phyloP scores from a whole-genome alignment of 2,113 vertebrate genomes.

The Brienomyrus longianalis region DNA sequence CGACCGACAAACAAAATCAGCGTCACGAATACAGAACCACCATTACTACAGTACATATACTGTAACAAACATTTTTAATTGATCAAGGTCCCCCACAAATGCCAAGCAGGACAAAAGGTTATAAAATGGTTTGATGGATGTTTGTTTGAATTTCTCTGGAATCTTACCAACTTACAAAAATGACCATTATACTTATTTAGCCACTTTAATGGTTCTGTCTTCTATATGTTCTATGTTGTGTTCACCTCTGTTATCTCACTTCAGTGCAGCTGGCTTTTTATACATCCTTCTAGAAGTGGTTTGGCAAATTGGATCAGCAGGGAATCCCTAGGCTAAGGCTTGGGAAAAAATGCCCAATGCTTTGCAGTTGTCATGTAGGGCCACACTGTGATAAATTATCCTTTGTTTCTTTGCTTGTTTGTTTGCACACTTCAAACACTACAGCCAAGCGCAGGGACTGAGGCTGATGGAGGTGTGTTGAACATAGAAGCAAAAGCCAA shows the following conservation, averaged over 20 bases:
- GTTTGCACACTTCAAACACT: background rate
- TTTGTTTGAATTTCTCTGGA: background rate
- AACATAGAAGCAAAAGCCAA: background rate
- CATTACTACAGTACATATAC: background rate
- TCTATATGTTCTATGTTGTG: background rate
- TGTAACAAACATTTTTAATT: background rate
- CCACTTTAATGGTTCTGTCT: background rate
- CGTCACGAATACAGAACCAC: background rate
- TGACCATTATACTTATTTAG: background rate
- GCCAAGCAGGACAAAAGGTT: background rate
- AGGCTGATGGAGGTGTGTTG: background rate
- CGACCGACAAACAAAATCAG: background rate
- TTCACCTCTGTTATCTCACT: background rate
- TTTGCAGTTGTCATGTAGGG: background rate
- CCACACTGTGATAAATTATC: background rate
- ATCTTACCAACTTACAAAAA: background rate
- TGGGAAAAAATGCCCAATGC: background rate
- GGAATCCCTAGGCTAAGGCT: background rate
- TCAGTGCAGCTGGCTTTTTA: background rate
- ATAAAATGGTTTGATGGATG: background rate
- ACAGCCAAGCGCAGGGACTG: background rate
- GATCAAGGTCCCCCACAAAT: background rate
- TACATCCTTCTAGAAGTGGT: background rate
- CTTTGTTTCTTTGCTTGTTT: background rate
- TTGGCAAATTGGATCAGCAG: conserved; percentile 9